Evolutionary conservation across 2,888 invertebrate genomes (phyloP).

Genomic region (Entomobrya multifasciata): DNA sequence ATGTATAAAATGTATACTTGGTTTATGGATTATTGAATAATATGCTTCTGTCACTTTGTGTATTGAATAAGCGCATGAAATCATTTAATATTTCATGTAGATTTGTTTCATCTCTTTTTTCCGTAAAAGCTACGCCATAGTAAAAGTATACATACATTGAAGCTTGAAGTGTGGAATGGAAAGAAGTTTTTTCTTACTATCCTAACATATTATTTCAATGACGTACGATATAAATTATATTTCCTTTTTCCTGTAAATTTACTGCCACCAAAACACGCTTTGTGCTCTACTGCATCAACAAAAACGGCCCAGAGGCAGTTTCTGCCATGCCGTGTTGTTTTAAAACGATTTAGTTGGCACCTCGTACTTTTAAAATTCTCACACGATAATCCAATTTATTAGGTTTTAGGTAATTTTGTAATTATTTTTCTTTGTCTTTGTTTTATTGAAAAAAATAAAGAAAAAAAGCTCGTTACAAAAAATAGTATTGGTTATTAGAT

Average conservation of each 20-base stretch:
- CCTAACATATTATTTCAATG: constrained; percentile 46
- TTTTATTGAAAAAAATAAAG: too few species aligned
- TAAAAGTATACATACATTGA: too few species aligned
- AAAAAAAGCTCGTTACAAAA: too few species aligned
- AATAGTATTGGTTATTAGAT: too few species aligned
- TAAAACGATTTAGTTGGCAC: too few species aligned
- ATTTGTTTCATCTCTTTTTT: not conserved
- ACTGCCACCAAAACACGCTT: not conserved
- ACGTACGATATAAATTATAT: constrained; percentile 49
- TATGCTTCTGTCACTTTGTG: not conserved
- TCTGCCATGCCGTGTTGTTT: too few species aligned
- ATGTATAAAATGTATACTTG: too few species aligned
- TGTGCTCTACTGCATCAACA: not conserved
- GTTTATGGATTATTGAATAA: constrained; percentile 37
- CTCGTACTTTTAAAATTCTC: too few species aligned
- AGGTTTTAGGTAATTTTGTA: too few species aligned
- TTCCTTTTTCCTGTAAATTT: constrained; percentile 42
- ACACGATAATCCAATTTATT: too few species aligned
- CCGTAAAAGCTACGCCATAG: not conserved
- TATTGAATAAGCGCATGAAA: constrained; percentile 8
- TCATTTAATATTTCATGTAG: constrained; percentile 30
- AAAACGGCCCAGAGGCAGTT: too few species aligned
- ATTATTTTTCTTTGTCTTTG: too few species aligned
- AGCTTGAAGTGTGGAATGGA: not conserved
- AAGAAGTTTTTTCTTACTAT: not conserved